Evolutionary conservation across 2,113 vertebrate genomes (phyloP).

Genomic region (Lagopus leucura): DNA sequence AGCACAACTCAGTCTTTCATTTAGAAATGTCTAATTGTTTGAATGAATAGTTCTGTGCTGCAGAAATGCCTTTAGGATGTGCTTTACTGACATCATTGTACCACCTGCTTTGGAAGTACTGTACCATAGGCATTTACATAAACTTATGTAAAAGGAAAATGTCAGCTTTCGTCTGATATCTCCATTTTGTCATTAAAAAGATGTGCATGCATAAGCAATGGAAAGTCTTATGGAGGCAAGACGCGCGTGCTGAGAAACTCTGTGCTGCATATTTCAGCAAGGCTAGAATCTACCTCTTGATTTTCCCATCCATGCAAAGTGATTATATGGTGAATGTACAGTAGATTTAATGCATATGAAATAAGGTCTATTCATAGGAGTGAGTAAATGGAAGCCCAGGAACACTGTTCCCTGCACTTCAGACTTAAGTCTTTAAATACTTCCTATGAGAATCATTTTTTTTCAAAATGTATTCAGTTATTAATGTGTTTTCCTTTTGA

Average conservation of each 20-base stretch:
- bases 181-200: not conserved
- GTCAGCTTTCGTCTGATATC: constrained; percentile 30
- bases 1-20: not conserved
- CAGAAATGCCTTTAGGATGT: constrained; percentile 38
- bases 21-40: constrained; percentile 6
- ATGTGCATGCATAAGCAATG: not conserved
- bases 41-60: constrained; percentile 7
- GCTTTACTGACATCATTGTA: constrained; percentile 14
- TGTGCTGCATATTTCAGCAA: not conserved
- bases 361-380: not conserved
- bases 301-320: not conserved
- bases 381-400: not conserved
- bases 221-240: not conserved
- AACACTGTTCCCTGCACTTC: not conserved
- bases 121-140: constrained; percentile 47
- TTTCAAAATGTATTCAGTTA: not conserved
- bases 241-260: not conserved
- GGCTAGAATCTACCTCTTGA: not conserved
- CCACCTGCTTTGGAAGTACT: constrained; percentile 14
- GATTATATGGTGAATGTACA: not conserved
- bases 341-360: not conserved
- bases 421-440: not conserved
- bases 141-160: constrained; percentile 33
- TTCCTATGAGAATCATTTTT: not conserved
- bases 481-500: constrained; percentile 12